These are phyloP conservation scores for Oceanodroma leucorhoa DNA, from an alignment of 2,797 vertebrate genomes.

Conservation along the genomic window DNA sequence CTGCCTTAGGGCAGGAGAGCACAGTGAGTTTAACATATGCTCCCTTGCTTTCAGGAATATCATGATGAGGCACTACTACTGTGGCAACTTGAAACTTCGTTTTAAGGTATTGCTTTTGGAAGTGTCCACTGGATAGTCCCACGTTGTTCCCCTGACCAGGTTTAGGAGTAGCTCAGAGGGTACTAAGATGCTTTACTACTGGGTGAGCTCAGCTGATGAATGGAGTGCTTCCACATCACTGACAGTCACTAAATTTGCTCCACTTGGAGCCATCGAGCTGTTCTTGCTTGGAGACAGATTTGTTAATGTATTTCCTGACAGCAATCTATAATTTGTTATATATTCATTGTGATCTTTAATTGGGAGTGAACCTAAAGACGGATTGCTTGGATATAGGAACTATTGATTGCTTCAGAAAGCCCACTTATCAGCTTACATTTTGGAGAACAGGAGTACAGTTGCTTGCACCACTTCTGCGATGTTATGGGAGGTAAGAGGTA, in stretches of 20 bases:
- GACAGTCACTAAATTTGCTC: conserved; percentile 20
- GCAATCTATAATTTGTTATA: conserved; percentile 60
- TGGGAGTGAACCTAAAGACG: conserved; percentile 6
- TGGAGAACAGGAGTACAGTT: neutral
- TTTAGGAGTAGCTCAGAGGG: neutral
- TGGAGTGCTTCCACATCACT: neutral
- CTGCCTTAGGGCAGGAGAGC: neutral
- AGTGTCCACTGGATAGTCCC: neutral
- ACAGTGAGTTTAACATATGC: accelerated
- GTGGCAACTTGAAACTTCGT: neutral
- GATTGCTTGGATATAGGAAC: conserved; percentile 11
- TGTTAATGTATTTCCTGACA: conserved; percentile 43
- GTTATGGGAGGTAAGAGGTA: neutral
- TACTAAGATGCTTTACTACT: neutral
- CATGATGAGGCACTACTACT: neutral
- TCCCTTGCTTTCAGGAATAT: neutral
- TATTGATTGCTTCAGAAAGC: conserved; percentile 31
- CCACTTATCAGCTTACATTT: conserved; percentile 1
- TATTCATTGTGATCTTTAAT: conserved; percentile 54
- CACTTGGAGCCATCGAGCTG: conserved; percentile 39
- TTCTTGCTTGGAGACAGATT: conserved; percentile 33
- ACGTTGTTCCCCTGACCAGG: neutral
- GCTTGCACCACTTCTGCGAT: neutral
- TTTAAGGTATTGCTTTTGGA: neutral
- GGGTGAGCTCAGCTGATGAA: neutral